These are phyloP conservation scores for Acrossocheilus fasciatus DNA, from an alignment of 2,797 vertebrate genomes.

Conservation along the genomic window DNA sequence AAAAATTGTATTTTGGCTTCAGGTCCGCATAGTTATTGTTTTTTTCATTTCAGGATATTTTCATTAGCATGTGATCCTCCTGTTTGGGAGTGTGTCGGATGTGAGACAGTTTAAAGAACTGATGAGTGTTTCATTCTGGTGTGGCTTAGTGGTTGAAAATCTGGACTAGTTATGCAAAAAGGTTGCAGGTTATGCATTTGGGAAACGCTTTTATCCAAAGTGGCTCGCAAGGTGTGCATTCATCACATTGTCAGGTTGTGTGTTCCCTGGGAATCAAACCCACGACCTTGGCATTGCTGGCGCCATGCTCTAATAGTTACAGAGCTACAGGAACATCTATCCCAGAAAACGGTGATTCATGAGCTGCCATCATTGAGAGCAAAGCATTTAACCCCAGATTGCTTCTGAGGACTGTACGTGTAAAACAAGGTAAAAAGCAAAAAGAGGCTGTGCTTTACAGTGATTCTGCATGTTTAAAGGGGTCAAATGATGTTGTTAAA, in stretches of 20 bases:
- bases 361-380: conserved; percentile 27
- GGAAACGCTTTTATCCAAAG: neutral
- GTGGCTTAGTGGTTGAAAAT: conserved; percentile 1
- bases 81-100: conserved; percentile 46
- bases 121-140: conserved; percentile 28
- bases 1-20: conserved; percentile 31
- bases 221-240: conserved; percentile 1
- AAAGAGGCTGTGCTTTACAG: neutral
- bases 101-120: conserved; percentile 25
- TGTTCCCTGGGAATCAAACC: conserved; percentile 11
- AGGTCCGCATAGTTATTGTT: conserved; percentile 39
- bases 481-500: too few relatives aligned
- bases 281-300: neutral
- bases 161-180: neutral
- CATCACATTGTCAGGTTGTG: conserved; percentile 15
- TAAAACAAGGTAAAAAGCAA: neutral
- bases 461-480: neutral
- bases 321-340: neutral
- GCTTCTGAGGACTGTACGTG: conserved; percentile 55
- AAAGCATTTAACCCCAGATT: conserved; percentile 12
- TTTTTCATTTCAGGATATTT: conserved; percentile 55
- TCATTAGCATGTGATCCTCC: conserved; percentile 55
- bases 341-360: conserved; percentile 31
- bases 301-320: neutral
- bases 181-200: neutral